Percentiles rank a stretch among this genome's conserved stretches.
Conservation (phyloP, 2,113 vertebrate genomes). For the Lipophrys pholis region DNA sequence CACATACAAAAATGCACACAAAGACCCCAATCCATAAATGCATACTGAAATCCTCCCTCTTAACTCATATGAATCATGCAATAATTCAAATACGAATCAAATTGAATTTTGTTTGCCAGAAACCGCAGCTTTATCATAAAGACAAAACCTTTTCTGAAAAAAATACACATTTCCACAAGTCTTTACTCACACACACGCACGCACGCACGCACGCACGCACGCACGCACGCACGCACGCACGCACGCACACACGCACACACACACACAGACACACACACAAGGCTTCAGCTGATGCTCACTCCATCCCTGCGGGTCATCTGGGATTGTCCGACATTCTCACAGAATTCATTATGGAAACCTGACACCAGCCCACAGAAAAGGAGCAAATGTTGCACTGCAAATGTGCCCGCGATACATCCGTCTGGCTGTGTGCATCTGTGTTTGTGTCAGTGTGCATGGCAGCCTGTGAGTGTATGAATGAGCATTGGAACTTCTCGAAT, state of each 20-base stretch:
- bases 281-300: slow-evolving; percentile 14
- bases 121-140: neutral
- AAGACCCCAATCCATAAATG: neutral
- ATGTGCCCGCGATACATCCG: slow-evolving; percentile 34
- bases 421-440: slow-evolving; percentile 21
- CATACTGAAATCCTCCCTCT: slow-evolving; percentile 4
- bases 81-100: neutral
- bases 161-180: too few species aligned
- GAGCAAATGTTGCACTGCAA: slow-evolving; percentile 50
- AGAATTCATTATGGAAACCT: slow-evolving; percentile 73
- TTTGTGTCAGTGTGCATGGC: slow-evolving; percentile 2
- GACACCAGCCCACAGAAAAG: slow-evolving; percentile 60
- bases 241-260: too few species aligned
- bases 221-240: too few species aligned
- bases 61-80: neutral
- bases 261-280: too few species aligned
- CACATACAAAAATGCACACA: too few species aligned
- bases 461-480: slow-evolving; percentile 23
- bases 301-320: slow-evolving; percentile 52
- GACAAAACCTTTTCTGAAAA: neutral
- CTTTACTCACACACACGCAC: too few species aligned
- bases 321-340: slow-evolving; percentile 51
- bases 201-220: too few species aligned
- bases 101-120: too few species aligned
- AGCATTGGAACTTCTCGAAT: slow-evolving; percentile 43